Evolutionary conservation across 2,888 invertebrate species (phyloP).

Genomic region (Xylota sylvarum): DNA sequence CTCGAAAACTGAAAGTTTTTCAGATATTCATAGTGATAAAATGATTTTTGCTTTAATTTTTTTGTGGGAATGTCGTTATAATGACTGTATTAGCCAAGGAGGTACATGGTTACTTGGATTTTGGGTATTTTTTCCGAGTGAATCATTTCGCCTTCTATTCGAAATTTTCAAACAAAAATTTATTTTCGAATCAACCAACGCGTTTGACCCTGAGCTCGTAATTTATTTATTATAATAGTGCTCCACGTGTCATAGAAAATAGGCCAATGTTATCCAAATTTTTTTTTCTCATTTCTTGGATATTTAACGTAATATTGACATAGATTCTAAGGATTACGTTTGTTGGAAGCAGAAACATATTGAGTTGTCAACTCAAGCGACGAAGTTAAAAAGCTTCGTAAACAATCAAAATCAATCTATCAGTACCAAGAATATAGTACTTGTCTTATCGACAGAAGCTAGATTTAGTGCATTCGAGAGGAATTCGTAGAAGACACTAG

Average conservation of each 20-base stretch:
- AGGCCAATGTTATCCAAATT: conserved; percentile 9
- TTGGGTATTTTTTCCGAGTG: neutral
- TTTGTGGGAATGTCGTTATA: neutral
- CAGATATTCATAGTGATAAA: neutral
- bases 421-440: too few relatives aligned
- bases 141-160: neutral
- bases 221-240: neutral
- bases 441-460: too few relatives aligned
- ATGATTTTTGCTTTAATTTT: neutral
- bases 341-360: neutral
- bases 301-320: neutral
- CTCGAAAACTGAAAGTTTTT: conserved; percentile 37
- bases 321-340: neutral
- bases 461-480: too few relatives aligned
- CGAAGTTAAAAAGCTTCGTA: too few relatives aligned
- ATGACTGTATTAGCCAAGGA: neutral
- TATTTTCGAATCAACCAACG: neutral
- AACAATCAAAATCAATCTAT: too few relatives aligned
- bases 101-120: neutral
- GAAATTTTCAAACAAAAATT: neutral
- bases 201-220: neutral
- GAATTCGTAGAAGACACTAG: too few relatives aligned
- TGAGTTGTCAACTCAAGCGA: too few relatives aligned
- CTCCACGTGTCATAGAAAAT: conserved; percentile 3
- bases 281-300: neutral